Evolutionary conservation across 2,888 invertebrate species (phyloP).

Genomic region (Acrobasis suavella): DNA sequence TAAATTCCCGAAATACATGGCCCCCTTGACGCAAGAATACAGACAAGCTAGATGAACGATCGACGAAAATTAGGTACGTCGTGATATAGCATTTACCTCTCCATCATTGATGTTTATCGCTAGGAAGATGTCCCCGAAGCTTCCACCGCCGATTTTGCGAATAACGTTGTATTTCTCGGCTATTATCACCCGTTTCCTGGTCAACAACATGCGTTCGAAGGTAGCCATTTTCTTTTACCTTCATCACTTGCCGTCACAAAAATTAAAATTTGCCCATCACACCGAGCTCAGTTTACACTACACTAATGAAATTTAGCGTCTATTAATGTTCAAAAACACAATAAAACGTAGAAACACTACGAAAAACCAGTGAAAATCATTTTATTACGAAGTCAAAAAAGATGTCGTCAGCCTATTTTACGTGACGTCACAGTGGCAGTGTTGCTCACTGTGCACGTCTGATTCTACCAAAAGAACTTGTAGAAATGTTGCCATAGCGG

Average conservation of each 20-base stretch:
- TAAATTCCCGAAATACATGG: slow-evolving; percentile 64
- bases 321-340: slow-evolving; percentile 57
- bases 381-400: slow-evolving; percentile 64
- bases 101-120: slow-evolving; percentile 95
- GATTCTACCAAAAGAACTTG: slow-evolving; percentile 35
- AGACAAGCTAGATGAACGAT: slow-evolving; percentile 37
- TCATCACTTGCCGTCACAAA: slow-evolving; percentile 73
- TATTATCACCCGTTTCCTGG: slow-evolving; percentile 76
- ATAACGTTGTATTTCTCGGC: slow-evolving; percentile 97
- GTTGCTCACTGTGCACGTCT: slow-evolving; percentile 45
- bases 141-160: slow-evolving; percentile 99
- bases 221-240: slow-evolving; percentile 78
- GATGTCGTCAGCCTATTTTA: slow-evolving; percentile 71
- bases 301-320: slow-evolving; percentile 62
- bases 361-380: slow-evolving; percentile 65
- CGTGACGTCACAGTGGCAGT: slow-evolving; percentile 78
- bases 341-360: slow-evolving; percentile 61
- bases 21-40: slow-evolving; percentile 50
- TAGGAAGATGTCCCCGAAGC: slow-evolving; percentile 99
- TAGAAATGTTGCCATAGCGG: slow-evolving; percentile 36
- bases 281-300: slow-evolving; percentile 62
- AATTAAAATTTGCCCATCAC: slow-evolving; percentile 66
- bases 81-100: slow-evolving; percentile 85
- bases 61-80: slow-evolving; percentile 37
- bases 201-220: slow-evolving; percentile 74